These are phyloP conservation scores for Corydoras maculifer DNA, from an alignment of 2,113 vertebrate genomes.

Conservation along the genomic window DNA sequence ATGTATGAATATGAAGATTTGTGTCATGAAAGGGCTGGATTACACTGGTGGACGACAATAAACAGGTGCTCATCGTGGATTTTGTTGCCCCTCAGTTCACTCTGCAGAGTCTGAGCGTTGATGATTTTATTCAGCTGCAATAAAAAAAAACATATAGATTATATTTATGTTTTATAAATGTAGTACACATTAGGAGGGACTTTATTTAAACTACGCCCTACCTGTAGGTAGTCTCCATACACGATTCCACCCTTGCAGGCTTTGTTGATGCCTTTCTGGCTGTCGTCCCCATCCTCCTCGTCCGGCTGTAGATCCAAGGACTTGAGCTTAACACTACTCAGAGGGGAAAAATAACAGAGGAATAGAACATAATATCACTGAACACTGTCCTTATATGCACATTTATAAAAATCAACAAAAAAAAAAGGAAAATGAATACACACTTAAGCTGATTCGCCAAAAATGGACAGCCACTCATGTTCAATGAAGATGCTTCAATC, in stretches of 20 bases:
- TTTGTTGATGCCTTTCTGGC: conserved; percentile 79
- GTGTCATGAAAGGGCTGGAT: conserved; percentile 1
- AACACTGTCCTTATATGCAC: not conserved
- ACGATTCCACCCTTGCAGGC: conserved; percentile 79
- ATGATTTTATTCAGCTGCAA: conserved; percentile 83
- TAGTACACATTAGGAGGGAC: not conserved
- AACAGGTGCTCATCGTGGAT: conserved; percentile 97
- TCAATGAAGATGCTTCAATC: not conserved
- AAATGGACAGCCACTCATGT: conserved; percentile 86
- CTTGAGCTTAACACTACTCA: conserved; percentile 63
- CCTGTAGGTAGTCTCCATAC: conserved; percentile 88
- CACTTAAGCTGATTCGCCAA: conserved; percentile 73
- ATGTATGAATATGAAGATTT: not conserved
- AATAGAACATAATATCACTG: not conserved
- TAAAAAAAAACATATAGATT: conserved; percentile 11
- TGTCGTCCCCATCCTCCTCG: conserved; percentile 69
- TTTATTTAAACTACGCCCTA: conserved; percentile 48
- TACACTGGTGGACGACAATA: conserved; percentile 95
- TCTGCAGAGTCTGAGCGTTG: conserved; percentile 84
- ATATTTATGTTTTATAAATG: not conserved
- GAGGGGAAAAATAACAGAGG: not conserved
- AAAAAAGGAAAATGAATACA: conserved; percentile 47
- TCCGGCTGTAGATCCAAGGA: conserved; percentile 44
- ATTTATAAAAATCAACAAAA: not conserved
- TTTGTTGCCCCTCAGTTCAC: conserved; percentile 84